Percentiles rank a stretch among this genome's conserved stretches.
Conservation (phyloP, 2,888 invertebrate species). For the Cheilosia urbana region DNA sequence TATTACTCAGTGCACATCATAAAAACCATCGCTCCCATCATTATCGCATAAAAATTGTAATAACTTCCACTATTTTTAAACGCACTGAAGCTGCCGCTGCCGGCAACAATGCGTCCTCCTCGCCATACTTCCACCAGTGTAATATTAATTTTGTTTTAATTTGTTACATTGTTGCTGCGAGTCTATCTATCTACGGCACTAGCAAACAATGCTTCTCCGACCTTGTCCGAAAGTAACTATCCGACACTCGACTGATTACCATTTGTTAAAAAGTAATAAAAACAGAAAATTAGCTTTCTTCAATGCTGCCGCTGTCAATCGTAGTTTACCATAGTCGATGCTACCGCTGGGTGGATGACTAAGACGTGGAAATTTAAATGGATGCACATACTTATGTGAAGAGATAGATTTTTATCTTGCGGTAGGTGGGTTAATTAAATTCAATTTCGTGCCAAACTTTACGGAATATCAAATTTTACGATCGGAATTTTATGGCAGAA, state of each 20-base stretch:
- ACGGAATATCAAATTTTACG: conserved; percentile 37
- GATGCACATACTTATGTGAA: not conserved
- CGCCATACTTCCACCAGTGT: not conserved
- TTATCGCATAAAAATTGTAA: conserved; percentile 20
- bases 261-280: conserved; percentile 43
- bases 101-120: not conserved
- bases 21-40: conserved; percentile 1
- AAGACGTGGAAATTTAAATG: conserved; percentile 20
- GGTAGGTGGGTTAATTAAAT: conserved; percentile 53
- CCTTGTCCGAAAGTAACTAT: conserved; percentile 18
- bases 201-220: conserved; percentile 5
- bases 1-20: not conserved
- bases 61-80: not conserved
- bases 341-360: conserved; percentile 20
- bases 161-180: conserved; percentile 35
- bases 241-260: conserved; percentile 13
- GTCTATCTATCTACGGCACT: not conserved
- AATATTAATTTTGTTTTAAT: not conserved
- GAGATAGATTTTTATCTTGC: conserved; percentile 38
- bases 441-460: conserved; percentile 59
- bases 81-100: not conserved
- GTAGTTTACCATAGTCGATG: conserved; percentile 15
- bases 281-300: conserved; percentile 25
- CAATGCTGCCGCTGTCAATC: conserved; percentile 15
- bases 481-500: conserved; percentile 23